Evolutionary conservation across 2,888 invertebrate species (phyloP).

Genomic region (Smittia aterrima): DNA sequence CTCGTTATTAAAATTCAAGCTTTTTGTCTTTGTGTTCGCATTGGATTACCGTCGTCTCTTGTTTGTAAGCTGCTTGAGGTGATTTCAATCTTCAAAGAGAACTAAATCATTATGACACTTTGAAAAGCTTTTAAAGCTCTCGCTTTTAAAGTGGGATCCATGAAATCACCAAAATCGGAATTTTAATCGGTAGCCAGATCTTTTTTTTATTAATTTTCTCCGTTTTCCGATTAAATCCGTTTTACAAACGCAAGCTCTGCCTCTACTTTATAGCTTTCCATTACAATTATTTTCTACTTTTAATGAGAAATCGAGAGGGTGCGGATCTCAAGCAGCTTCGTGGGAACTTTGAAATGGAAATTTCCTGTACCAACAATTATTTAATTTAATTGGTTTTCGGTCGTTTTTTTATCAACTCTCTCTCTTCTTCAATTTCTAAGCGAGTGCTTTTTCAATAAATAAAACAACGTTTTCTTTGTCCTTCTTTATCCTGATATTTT

Average conservation of each 20-base stretch:
- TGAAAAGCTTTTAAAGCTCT: too few species aligned
- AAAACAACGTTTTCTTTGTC: background rate
- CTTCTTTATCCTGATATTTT: conserved; percentile 31
- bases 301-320: background rate
- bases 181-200: too few species aligned
- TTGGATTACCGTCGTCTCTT: background rate
- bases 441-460: conserved; percentile 31
- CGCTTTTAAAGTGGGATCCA: too few species aligned
- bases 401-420: background rate
- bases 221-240: background rate
- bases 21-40: conserved; percentile 23
- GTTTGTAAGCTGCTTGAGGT: background rate
- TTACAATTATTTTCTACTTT: background rate
- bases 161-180: too few species aligned
- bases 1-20: conserved; percentile 32
- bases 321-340: background rate
- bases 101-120: too few species aligned
- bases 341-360: background rate
- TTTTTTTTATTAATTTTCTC: background rate
- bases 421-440: background rate
- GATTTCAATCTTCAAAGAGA: background rate
- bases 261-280: background rate
- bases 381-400: conserved; percentile 24
- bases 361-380: conserved; percentile 23
- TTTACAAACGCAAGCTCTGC: background rate